A percentile compares a stretch with the other conserved stretches of the same genome.
phyloP scores from a whole-genome alignment of 2,888 invertebrate genomes.

The Euphydryas editha region DNA sequence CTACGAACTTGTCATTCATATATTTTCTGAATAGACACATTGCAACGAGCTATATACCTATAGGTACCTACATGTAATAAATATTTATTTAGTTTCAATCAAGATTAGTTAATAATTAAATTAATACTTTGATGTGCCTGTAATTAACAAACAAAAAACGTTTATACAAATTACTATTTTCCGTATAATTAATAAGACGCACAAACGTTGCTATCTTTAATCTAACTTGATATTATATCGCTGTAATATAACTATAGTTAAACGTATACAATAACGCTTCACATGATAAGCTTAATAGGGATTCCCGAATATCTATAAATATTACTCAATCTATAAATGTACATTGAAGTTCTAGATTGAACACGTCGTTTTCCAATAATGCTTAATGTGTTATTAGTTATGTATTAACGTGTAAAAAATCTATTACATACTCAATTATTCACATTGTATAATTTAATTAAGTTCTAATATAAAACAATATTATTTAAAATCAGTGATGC shows the following conservation, averaged over 20 bases:
- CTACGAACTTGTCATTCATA: conserved; percentile 22
- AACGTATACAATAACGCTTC: conserved; percentile 10
- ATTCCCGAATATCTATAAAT: conserved; percentile 6
- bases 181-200: conserved; percentile 13
- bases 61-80: background rate
- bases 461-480: too few relatives aligned
- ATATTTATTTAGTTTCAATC: background rate
- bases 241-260: conserved; percentile 13
- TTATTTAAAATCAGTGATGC: too few relatives aligned
- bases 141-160: too few relatives aligned
- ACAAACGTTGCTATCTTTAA: conserved; percentile 25
- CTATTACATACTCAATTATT: too few relatives aligned
- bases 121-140: too few relatives aligned
- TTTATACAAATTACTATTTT: background rate
- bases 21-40: conserved; percentile 25
- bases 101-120: too few relatives aligned
- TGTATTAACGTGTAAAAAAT: too few relatives aligned
- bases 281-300: conserved; percentile 6
- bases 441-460: too few relatives aligned
- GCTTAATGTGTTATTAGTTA: too few relatives aligned
- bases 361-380: too few relatives aligned
- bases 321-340: background rate
- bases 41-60: background rate
- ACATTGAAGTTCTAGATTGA: too few relatives aligned
- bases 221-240: conserved; percentile 29